Evolutionary conservation across 2,888 invertebrate species (phyloP), one percentile per base, ranked within the genome.

Genomic region (Eupithecia pulchellata): DNA sequence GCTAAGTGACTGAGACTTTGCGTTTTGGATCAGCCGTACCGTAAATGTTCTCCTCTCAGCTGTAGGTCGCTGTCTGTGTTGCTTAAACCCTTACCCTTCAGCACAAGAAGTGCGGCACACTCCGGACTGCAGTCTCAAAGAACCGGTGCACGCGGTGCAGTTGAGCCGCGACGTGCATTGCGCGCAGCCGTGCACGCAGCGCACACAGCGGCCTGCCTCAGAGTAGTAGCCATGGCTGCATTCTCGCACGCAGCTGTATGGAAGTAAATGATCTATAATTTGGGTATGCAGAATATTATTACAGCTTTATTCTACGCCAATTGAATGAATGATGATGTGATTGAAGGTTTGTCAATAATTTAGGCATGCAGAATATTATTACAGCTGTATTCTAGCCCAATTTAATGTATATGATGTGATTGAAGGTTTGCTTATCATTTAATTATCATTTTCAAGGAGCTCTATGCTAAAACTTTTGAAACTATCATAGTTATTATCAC

Each of bases 21-120:
- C n/a, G n/a, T n/a, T n/a, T n/a, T n/a, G n/a, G n/a, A n/a, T n/a
- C n/a, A n/a, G n/a, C n/a, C n/a, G n/a, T n/a, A n/a, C n/a, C n/a
- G n/a, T n/a, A n/a, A n/a, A n/a, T n/a, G n/a, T n/a, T n/a, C n/a
- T n/a, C n/a, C n/a, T n/a, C n/a, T n/a, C n/a, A n/a, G n/a, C n/a
- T n/a, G n/a, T n/a, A n/a, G n/a, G 30, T 30, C 30, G 30, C 30
- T 30, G 4, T 8, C 30, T 2, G 30, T 8, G 13, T 27, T 27
- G 14, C 29, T 6, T 79, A 20, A 6, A 47, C 9, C 20, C 87
- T 80, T 74, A 92, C 91, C 93, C 93, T 74, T 91, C 95, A 65
- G 97, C 97, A 82, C 98, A 98, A 2, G 97, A 95, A 1, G 97
- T 96, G 69, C 97, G 94, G 86, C 98, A 98, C 74, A 97, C 97